These are phyloP conservation scores for Channa striata DNA, from an alignment of 2,797 vertebrate genomes.

Conservation along the genomic window DNA sequence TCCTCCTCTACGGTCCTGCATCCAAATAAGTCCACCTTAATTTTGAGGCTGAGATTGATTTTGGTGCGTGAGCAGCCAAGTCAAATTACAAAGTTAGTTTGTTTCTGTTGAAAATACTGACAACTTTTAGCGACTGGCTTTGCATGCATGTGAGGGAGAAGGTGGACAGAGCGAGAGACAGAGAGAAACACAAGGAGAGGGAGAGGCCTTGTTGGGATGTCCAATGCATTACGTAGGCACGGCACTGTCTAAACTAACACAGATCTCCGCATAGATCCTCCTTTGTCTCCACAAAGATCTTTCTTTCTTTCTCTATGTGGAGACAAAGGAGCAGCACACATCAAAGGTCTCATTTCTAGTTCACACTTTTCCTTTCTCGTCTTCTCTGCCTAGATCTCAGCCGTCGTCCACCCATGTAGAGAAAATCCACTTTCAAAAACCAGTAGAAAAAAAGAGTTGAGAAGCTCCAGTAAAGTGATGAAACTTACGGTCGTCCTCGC, in stretches of 20 bases:
- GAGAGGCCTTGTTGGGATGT: conserved; percentile 64
- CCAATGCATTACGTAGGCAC: conserved; percentile 54
- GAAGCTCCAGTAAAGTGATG: conserved; percentile 74
- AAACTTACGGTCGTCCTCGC: conserved; percentile 92
- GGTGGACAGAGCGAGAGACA: conserved; percentile 20
- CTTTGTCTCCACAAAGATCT: neutral
- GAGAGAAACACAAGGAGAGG: conserved; percentile 43
- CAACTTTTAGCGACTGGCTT: conserved; percentile 77
- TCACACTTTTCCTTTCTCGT: conserved; percentile 43
- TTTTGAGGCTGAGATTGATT: neutral
- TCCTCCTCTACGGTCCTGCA: neutral
- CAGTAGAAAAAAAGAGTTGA: conserved; percentile 37
- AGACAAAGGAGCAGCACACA: conserved; percentile 28
- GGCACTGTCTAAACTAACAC: conserved; percentile 20
- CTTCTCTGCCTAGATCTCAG: conserved; percentile 59
- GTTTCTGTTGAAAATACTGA: conserved; percentile 1
- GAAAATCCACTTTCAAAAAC: conserved; percentile 66
- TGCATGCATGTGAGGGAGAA: conserved; percentile 55
- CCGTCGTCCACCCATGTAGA: conserved; percentile 62
- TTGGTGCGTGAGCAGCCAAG: neutral
- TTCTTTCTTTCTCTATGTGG: conserved; percentile 10
- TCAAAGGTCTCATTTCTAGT: conserved; percentile 39
- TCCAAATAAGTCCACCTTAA: neutral
- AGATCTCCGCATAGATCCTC: no score
- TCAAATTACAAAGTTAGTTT: neutral